These are phyloP conservation scores for Chiloscyllium punctatum DNA, from an alignment of 2,797 vertebrate genomes.

Conservation along the genomic window DNA sequence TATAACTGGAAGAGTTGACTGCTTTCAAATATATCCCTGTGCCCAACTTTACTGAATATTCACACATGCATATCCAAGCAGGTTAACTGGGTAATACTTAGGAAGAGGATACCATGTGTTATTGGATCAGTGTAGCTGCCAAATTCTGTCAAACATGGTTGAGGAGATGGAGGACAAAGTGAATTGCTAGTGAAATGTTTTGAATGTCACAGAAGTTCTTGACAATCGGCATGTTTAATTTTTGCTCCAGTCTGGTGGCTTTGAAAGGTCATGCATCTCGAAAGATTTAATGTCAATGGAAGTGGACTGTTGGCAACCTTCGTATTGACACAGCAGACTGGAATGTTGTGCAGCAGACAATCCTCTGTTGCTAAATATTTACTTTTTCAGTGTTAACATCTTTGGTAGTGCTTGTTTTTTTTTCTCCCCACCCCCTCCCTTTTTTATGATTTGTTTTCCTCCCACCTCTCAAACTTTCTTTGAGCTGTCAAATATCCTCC, in stretches of 20 bases:
- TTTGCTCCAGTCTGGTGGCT: constrained; percentile 13
- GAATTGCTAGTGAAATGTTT: background rate
- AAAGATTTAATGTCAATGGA: constrained; percentile 24
- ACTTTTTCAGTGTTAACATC: constrained; percentile 1
- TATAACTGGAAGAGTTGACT: background rate
- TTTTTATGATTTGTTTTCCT: constrained; percentile 28
- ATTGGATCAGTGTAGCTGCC: background rate
- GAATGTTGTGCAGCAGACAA: constrained; percentile 30
- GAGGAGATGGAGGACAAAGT: background rate
- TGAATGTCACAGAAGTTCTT: background rate
- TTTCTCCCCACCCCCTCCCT: background rate
- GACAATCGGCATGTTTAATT: background rate
- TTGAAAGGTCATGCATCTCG: constrained; percentile 18
- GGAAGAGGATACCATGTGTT: background rate
- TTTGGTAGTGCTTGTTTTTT: background rate
- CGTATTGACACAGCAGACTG: constrained; percentile 13
- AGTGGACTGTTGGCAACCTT: constrained; percentile 21
- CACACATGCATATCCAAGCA: background rate
- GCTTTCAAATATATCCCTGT: background rate
- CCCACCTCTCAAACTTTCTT: background rate
- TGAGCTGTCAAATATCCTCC: background rate
- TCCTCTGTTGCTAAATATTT: constrained; percentile 31
- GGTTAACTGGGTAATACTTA: background rate
- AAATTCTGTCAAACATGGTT: background rate
- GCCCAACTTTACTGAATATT: background rate